Conservation (phyloP, 2,797 vertebrate genomes). For the Labroides dimidiatus region DNA sequence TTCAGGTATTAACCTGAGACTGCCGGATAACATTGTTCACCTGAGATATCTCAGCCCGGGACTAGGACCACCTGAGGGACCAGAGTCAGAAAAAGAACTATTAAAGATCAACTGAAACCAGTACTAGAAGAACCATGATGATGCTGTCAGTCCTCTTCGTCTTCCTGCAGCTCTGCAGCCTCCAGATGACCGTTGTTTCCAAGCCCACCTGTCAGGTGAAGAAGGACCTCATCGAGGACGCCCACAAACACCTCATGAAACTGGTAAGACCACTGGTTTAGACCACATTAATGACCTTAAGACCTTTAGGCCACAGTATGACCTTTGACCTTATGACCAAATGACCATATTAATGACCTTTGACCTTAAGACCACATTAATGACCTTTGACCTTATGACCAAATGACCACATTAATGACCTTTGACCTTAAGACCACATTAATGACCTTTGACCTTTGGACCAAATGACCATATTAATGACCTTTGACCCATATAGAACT, state of each 20-base stretch:
- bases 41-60: neutral
- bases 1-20: slow-evolving; percentile 37
- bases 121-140: slow-evolving; percentile 19
- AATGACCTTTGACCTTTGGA: too few relatives aligned
- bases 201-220: slow-evolving; percentile 43
- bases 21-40: slow-evolving; percentile 2
- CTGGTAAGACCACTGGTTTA: slow-evolving; percentile 46
- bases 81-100: neutral
- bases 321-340: too few relatives aligned
- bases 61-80: neutral
- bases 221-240: neutral
- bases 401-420: too few relatives aligned
- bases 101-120: neutral
- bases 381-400: too few relatives aligned
- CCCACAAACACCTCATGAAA: slow-evolving; percentile 36
- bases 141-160: slow-evolving; percentile 14
- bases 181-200: slow-evolving; percentile 39
- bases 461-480: too few relatives aligned
- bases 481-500: too few relatives aligned
- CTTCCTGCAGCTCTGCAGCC: slow-evolving; percentile 51
- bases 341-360: too few relatives aligned
- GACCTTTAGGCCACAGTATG: too few relatives aligned
- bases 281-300: too few relatives aligned
- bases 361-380: too few relatives aligned
- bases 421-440: too few relatives aligned